Percentiles rank a stretch among this genome's conserved stretches.
Evolutionary conservation across 2,888 invertebrate species (phyloP).

Genomic region (Scelioninae gen. 2): DNA sequence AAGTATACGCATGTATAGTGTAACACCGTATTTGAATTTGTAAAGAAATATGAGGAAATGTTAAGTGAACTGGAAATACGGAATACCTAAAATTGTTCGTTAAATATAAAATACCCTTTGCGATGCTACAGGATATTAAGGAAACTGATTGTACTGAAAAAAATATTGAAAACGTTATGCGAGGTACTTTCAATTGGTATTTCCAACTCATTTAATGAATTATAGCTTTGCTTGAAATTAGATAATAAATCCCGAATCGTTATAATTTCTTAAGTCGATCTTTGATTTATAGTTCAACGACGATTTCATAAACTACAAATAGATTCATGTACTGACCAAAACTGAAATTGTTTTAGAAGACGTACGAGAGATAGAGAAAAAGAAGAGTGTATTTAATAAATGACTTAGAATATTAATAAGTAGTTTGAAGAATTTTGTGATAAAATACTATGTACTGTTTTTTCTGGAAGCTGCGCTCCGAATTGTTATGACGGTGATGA

Average conservation of each 20-base stretch:
- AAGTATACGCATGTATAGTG: no score
- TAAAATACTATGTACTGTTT: conserved; percentile 55
- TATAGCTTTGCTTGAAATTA: conserved; percentile 11
- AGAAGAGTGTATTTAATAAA: conserved; percentile 47
- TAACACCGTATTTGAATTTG: no score
- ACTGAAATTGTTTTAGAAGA: conserved; percentile 57
- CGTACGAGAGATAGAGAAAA: conserved; percentile 48
- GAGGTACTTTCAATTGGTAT: no score
- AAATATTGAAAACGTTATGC: no score
- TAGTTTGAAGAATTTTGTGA: conserved; percentile 57
- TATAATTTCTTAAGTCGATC: conserved; percentile 52
- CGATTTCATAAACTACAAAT: conserved; percentile 32
- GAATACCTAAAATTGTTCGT: no score
- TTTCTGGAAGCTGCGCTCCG: conserved; percentile 51
- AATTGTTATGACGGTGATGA: conserved; percentile 52
- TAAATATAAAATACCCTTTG: no score
- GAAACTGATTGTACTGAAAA: no score
- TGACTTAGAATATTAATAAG: conserved; percentile 36
- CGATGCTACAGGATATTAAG: no score
- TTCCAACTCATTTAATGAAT: neutral
- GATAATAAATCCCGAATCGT: conserved; percentile 1
- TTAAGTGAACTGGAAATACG: no score
- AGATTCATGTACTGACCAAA: conserved; percentile 56
- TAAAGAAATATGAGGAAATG: no score
- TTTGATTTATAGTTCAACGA: conserved; percentile 55